phyloP scores from a whole-genome alignment of 2,113 vertebrate genomes.

The Pachycephala philippinensis region DNA sequence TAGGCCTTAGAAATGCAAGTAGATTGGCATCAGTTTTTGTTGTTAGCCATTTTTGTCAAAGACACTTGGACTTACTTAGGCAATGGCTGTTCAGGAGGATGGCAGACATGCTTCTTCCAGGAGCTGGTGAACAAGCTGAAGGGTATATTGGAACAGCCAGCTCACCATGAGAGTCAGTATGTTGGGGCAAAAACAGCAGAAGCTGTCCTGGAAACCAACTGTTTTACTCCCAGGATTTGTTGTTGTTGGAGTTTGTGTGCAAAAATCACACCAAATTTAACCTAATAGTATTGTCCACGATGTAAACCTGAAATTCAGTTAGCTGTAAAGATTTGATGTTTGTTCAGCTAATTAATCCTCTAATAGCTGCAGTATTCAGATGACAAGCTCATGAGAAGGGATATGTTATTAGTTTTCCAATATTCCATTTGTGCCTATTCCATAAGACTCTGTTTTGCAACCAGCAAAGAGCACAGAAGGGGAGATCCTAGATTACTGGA shows the following conservation, averaged over 20 bases:
- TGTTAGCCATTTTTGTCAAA: neutral
- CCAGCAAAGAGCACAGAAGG: neutral
- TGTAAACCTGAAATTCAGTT: neutral
- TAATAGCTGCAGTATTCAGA: constrained; percentile 6
- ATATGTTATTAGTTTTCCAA: neutral
- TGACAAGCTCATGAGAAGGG: neutral
- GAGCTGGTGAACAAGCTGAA: neutral
- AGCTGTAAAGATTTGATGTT: constrained; percentile 1
- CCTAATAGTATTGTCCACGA: neutral
- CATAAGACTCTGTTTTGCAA: neutral
- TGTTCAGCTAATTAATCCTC: constrained; percentile 18
- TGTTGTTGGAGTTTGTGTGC: neutral
- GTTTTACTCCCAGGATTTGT: neutral
- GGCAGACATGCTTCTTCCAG: neutral
- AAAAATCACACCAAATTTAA: neutral
- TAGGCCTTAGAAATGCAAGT: neutral
- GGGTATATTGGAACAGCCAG: neutral
- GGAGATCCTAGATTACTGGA: neutral
- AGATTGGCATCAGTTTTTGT: neutral
- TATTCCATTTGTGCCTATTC: neutral
- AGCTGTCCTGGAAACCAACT: neutral
- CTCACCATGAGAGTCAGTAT: neutral
- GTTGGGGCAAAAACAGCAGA: neutral
- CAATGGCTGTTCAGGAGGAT: neutral
- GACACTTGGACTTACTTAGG: neutral